These are phyloP conservation scores for Cylloceria caligata DNA, from an alignment of 2,888 invertebrate species.

Conservation along the genomic window DNA sequence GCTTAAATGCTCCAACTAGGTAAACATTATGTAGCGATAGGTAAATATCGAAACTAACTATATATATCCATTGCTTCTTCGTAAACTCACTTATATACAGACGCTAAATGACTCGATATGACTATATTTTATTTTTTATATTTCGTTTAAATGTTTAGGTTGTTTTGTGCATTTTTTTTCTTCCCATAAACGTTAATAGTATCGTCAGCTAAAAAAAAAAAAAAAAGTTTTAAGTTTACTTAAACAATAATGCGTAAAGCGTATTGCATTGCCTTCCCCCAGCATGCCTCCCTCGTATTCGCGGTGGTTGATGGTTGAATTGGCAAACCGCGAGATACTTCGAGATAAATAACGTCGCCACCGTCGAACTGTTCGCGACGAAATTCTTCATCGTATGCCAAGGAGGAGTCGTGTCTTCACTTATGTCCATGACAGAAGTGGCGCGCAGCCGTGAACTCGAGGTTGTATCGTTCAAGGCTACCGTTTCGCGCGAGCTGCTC, in stretches of 20 bases:
- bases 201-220: conserved; percentile 61
- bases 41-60: conserved; percentile 54
- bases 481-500: conserved; percentile 16
- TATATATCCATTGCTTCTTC: conserved; percentile 57
- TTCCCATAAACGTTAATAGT: conserved; percentile 62
- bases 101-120: conserved; percentile 84
- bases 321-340: conserved; percentile 33
- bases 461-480: conserved; percentile 22
- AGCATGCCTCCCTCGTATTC: conserved; percentile 80
- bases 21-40: conserved; percentile 44
- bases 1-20: conserved; percentile 32
- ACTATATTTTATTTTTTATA: conserved; percentile 81
- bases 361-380: conserved; percentile 12
- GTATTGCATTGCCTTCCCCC: conserved; percentile 91
- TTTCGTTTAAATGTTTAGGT: conserved; percentile 68
- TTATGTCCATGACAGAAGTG: conserved; percentile 12
- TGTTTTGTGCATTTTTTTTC: conserved; percentile 70
- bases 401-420: conserved; percentile 49
- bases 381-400: conserved; percentile 1
- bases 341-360: conserved; percentile 21
- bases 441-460: conserved; percentile 8
- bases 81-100: conserved; percentile 78
- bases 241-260: conserved; percentile 86
- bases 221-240: conserved; percentile 79
- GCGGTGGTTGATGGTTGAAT: conserved; percentile 13